Evolutionary conservation across 2,113 vertebrate genomes (phyloP), one percentile per base, ranked within the genome.

Genomic region (Chamaetylas fuelleborni): DNA sequence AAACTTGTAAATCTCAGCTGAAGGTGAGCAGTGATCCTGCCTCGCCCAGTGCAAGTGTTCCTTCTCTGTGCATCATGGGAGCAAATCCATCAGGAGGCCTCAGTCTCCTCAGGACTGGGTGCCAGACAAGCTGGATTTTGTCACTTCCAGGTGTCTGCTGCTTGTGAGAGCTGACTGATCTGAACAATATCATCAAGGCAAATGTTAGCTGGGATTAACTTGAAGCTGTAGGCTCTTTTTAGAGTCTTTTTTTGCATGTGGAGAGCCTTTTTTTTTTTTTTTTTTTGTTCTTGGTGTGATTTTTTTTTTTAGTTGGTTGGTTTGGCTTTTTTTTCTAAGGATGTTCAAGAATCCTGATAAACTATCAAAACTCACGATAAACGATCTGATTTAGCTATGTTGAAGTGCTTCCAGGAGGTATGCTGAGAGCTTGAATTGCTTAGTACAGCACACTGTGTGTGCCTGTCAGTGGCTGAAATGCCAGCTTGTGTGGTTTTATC

Each of bases 341-440:
- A 18, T 19, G 17, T 8, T 72, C 6, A 20, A 50, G 67, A 77
- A 33, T 92, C 34, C 22, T 57, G 77, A 48, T 48, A 24, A 48
- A 48, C 22, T 24, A 24, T 48, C 23, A 48, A 61, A 72, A 24
- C 11, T 76, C 2, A 1, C 0, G 29, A n/a, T 26, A 36, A 60
- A 33, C 0, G 0, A 22, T 38, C 8, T 4, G 8, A 14, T 86
- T 19, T 50, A 54, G 25, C 34, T 38, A 0, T 34, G n/a, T 51
- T n/a, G 31, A 24, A 54, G 53, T 58, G 28, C 38, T 62, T 71
- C 24, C 22, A 31, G 66, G 25, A 53, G 22, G 4, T 60, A 1
- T 2, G 13, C 53, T 13, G 60, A 90, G 58, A n/a, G n/a, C n/a
- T 74, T 36, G 19, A 72, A 45, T 31, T 69, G 40, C 40, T 47